Conservation (phyloP, 1,140 invertebrate genomes). For the Drosophila subpulchrella region DNA sequence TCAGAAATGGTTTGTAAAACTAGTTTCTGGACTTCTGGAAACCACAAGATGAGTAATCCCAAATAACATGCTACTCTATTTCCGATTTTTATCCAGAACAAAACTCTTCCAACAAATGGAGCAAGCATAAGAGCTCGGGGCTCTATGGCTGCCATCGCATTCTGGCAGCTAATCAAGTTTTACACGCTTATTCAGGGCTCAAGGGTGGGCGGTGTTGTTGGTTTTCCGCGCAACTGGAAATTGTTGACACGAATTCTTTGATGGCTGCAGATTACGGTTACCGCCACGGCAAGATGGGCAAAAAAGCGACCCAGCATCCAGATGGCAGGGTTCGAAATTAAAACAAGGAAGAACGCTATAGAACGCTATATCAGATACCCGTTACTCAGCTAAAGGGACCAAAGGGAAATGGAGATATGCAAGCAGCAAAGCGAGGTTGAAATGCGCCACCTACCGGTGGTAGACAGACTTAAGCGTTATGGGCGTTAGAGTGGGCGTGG, state of each 20-base stretch:
- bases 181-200: conserved; percentile 17
- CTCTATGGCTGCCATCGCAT: conserved; percentile 6
- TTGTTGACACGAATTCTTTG: conserved; percentile 45
- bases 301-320: not conserved
- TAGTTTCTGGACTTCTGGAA: no score
- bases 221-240: conserved; percentile 13
- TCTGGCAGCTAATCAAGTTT: conserved; percentile 58
- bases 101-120: not conserved
- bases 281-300: not conserved
- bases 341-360: no score
- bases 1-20: no score
- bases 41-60: no score
- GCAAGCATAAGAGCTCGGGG: not conserved
- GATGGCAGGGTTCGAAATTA: not conserved
- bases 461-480: no score
- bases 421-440: no score
- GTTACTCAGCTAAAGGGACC: no score
- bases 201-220: not conserved
- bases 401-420: no score
- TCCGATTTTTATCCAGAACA: not conserved
- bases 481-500: no score
- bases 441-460: no score
- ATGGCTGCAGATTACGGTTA: conserved; percentile 1
- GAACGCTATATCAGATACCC: no score
- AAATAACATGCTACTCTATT: not conserved